A percentile compares a stretch with the other conserved stretches of the same genome.
Evolutionary conservation across 2,797 vertebrate genomes (phyloP).

Genomic region (Pseudocheirus occidentalis): DNA sequence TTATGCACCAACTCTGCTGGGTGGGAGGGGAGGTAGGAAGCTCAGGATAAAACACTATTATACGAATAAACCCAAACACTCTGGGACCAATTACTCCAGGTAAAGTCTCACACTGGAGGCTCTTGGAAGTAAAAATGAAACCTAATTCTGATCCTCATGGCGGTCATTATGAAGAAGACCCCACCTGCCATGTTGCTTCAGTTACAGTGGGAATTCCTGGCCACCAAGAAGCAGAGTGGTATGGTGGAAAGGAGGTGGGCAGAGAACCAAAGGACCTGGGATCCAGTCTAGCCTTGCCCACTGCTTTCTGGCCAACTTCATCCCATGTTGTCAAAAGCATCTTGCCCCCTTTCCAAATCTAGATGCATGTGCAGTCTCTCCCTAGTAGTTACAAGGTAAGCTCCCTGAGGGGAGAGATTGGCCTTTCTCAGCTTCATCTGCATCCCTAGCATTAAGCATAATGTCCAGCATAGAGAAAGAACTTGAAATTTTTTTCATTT

Average conservation of each 20-base stretch:
- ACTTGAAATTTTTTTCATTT: not conserved
- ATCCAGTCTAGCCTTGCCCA: not conserved
- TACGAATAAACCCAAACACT: not conserved
- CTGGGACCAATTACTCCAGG: not conserved
- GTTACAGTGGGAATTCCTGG: not conserved
- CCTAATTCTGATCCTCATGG: not conserved
- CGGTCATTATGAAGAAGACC: not conserved
- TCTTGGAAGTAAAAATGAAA: not conserved
- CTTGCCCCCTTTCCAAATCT: not conserved
- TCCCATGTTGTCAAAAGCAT: not conserved
- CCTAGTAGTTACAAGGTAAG: not conserved
- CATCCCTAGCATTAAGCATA: not conserved
- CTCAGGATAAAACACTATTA: not conserved
- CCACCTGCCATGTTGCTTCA: not conserved
- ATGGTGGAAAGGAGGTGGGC: not conserved
- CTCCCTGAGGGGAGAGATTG: not conserved
- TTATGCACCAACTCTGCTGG: not conserved
- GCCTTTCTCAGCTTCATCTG: not conserved
- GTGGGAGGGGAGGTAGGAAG: not conserved
- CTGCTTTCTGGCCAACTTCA: not conserved
- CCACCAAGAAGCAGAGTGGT: not conserved
- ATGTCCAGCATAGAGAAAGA: not conserved
- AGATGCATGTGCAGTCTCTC: not conserved
- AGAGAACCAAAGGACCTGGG: not conserved
- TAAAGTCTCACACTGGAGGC: not conserved